Conservation (phyloP, 2,797 vertebrate genomes). For the Astyanax mexicanus region DNA sequence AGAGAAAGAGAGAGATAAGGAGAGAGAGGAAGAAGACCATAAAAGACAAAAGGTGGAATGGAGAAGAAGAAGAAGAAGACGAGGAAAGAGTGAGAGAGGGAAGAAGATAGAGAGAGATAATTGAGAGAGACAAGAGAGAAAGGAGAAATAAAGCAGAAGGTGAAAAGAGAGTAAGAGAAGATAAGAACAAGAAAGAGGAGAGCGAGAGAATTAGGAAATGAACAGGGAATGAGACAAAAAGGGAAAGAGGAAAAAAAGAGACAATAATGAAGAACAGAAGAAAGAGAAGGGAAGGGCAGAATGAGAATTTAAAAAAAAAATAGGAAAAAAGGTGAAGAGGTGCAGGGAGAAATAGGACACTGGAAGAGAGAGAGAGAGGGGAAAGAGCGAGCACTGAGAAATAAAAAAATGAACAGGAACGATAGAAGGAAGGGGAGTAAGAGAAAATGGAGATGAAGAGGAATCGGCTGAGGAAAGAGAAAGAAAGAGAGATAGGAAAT, state of each 20-base stretch:
- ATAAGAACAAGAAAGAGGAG: not conserved
- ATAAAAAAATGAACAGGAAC: not conserved
- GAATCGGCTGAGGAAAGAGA: no score
- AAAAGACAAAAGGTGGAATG: no score
- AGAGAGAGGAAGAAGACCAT: no score
- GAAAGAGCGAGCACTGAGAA: no score
- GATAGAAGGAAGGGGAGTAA: not conserved
- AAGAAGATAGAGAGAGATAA: not conserved
- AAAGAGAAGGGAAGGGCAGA: not conserved
- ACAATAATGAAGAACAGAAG: not conserved
- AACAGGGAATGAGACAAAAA: not conserved
- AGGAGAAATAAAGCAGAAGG: not conserved
- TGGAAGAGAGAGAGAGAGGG: not conserved
- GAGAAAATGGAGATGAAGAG: not conserved
- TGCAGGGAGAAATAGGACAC: not conserved
- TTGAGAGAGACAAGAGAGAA: not conserved
- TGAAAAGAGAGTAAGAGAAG: not conserved
- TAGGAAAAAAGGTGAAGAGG: not conserved
- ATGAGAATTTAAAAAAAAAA: not conserved
- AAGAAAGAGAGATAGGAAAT: no score
- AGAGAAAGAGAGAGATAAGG: not conserved
- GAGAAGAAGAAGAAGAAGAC: no score
- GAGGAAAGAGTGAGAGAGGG: not conserved
- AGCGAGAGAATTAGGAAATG: no score
- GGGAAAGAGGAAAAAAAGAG: not conserved